Base-by-base conservation (phyloP, 2,797 vertebrate genomes). In the Telmatherina bonti region DNA sequence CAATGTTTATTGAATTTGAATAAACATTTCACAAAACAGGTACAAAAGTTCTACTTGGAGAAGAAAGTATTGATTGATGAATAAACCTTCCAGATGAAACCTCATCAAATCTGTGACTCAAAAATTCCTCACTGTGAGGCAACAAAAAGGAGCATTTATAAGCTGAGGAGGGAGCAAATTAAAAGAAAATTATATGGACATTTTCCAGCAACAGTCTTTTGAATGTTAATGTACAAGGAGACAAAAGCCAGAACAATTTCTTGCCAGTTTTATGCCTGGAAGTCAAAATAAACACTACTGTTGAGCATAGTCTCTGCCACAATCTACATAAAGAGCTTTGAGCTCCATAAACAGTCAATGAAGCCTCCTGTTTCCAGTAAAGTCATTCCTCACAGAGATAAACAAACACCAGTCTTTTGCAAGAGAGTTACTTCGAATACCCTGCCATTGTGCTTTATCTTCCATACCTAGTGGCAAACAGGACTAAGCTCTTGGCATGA, bases 211-310 rank as follows among this genome's bases (percentile, higher is more conserved):
- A 77, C 29, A 56, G 57, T 72, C 36, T 81, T 83, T 79, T 70
- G 51, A 49, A 72, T 67, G 71, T 72, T 85, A 87, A 89, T 85
- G 69, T 67, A 26, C 52, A 52, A 74, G 18, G 31, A 84, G 71
- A 89, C 76, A 76, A 82, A 89, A 73, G 76, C 74, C 87, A 92
- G 80, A 76, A 72, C 57, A 73, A 81, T 82, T 68, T 85, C 76
- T 64, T 52, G 76, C 80, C 83, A 87, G 86, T 90, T 89, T 87
- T 79, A 84, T 76, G 74, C 62, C 72, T 78, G 87, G 80, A 81
- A 82, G 59, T 85, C 51, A 91, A 91, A 92, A 92, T 91, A 93
- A 92, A 93, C 88, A 87, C 74, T 81, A 84, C 74, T 76, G 84
- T 82, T 66, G 66, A 87, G 85, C 58, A 78, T 51, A 68, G 74